Conservation (phyloP, 2,888 invertebrate genomes). For the Timema podura region DNA sequence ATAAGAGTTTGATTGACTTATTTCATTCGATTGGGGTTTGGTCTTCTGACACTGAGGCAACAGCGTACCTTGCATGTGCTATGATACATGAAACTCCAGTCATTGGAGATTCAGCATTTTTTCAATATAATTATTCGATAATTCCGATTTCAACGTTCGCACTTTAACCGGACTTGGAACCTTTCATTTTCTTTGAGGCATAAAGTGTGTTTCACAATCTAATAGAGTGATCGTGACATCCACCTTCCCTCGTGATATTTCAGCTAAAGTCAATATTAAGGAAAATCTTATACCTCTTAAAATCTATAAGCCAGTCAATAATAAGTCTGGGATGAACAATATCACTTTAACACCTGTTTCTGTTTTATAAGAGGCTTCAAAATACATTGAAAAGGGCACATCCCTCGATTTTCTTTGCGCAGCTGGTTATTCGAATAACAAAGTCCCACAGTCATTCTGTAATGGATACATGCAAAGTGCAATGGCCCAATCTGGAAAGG, state of each 20-base stretch:
- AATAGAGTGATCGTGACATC: neutral
- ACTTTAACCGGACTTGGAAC: slow-evolving; percentile 10
- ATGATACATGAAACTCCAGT: slow-evolving; percentile 7
- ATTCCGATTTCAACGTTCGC: slow-evolving; percentile 4
- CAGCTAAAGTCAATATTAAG: neutral
- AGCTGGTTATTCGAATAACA: neutral
- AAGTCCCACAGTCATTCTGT: neutral
- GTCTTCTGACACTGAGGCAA: slow-evolving; percentile 1
- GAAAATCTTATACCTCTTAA: neutral
- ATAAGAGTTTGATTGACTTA: neutral
- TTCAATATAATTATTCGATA: neutral
- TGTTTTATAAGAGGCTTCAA: neutral
- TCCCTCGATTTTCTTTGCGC: slow-evolving; percentile 8
- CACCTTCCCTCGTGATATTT: slow-evolving; percentile 2
- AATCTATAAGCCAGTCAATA: neutral
- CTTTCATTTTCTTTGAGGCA: neutral
- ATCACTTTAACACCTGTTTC: neutral
- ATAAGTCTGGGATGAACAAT: neutral
- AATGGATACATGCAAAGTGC: neutral
- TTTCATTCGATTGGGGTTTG: neutral
- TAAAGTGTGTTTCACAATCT: slow-evolving; percentile 11
- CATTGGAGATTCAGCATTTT: slow-evolving; percentile 9
- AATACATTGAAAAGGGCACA: neutral
- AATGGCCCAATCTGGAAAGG: slow-evolving; percentile 8
- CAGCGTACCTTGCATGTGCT: neutral